Evolutionary conservation across 2,797 vertebrate genomes (phyloP).

Genomic region (Chelon labrosus): DNA sequence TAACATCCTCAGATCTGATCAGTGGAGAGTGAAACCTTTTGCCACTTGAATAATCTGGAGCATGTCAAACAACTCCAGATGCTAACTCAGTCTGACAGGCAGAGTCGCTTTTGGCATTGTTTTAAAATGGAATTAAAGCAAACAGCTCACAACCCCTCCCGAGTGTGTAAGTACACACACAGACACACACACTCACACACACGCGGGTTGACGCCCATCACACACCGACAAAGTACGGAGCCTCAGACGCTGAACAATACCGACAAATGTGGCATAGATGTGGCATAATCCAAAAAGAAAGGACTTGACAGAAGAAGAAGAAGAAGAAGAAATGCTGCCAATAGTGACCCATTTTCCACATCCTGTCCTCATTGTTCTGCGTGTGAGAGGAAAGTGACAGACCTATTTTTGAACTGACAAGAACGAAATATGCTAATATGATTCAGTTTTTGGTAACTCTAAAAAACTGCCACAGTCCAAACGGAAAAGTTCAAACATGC

Average conservation of each 20-base stretch:
- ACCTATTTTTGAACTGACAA: slow-evolving; percentile 40
- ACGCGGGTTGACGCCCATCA: slow-evolving; percentile 29
- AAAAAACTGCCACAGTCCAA: neutral
- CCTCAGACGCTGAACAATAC: neutral
- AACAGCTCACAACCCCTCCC: slow-evolving; percentile 50
- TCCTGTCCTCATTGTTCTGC: slow-evolving; percentile 33
- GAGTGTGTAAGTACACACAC: slow-evolving; percentile 15
- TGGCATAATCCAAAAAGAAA: neutral
- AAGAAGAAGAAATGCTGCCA: slow-evolving; percentile 27
- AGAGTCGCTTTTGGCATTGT: slow-evolving; percentile 79
- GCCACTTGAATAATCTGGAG: slow-evolving; percentile 78
- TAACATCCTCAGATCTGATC: slow-evolving; percentile 67
- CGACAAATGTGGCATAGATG: neutral
- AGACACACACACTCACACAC: neutral
- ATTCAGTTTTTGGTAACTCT: neutral
- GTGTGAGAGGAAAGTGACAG: slow-evolving; percentile 23
- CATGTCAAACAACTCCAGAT: slow-evolving; percentile 77
- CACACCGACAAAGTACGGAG: slow-evolving; percentile 8
- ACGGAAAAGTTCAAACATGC: slow-evolving; percentile 27
- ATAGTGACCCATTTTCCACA: slow-evolving; percentile 49
- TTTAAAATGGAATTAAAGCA: slow-evolving; percentile 79
- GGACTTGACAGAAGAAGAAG: slow-evolving; percentile 1
- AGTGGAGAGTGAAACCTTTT: slow-evolving; percentile 77
- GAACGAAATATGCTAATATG: neutral
- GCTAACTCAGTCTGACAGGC: slow-evolving; percentile 76